A percentile compares a stretch with the other conserved stretches of the same genome.
Conservation (phyloP, 2,113 vertebrate genomes). For the Protobothrops flavoviridis region DNA sequence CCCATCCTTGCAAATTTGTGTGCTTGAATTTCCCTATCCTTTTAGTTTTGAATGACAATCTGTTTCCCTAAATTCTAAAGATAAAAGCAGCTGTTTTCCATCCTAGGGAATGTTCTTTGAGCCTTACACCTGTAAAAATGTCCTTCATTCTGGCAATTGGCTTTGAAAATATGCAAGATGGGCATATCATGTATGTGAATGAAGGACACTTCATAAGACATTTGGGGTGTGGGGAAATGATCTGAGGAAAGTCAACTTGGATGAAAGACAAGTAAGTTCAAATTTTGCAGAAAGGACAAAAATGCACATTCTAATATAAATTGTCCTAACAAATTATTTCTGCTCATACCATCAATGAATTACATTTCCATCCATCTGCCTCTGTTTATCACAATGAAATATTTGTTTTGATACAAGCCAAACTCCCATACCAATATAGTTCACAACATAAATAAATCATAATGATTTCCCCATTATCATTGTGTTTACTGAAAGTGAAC, state of each 20-base stretch:
- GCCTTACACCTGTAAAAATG: background rate
- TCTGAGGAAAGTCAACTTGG: background rate
- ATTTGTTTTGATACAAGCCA: background rate
- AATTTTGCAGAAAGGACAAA: background rate
- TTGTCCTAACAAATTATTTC: background rate
- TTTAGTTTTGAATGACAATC: background rate
- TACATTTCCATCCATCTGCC: background rate
- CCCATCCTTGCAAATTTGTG: background rate
- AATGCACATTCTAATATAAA: background rate
- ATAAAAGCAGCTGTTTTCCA: background rate
- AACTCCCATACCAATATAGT: no score
- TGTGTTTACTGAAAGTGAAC: background rate
- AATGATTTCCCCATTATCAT: background rate
- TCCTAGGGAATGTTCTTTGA: background rate
- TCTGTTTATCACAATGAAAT: background rate
- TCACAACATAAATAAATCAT: background rate
- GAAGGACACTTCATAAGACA: background rate
- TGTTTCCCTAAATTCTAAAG: background rate
- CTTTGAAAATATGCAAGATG: background rate
- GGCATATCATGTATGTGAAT: background rate
- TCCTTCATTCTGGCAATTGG: background rate
- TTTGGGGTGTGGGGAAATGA: fast-evolving
- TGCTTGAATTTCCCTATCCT: background rate
- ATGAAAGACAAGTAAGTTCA: background rate
- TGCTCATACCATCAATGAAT: background rate